Conservation (phyloP, 2,797 vertebrate species). For the Falco rusticolus region DNA sequence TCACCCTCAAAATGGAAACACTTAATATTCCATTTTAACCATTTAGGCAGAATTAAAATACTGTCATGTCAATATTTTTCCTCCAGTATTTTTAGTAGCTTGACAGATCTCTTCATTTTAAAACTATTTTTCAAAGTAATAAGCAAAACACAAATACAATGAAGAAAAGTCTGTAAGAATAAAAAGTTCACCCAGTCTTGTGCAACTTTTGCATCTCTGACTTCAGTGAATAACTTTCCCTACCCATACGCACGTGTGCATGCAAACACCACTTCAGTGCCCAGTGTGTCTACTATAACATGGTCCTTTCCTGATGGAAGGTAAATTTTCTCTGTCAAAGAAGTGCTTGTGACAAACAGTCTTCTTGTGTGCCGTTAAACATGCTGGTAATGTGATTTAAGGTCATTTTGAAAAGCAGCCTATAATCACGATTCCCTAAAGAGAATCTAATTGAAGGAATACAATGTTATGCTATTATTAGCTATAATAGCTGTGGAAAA, state of each 20-base stretch:
- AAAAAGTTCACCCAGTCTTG: background rate
- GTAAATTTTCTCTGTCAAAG: background rate
- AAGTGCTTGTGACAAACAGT: background rate
- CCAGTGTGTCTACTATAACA: background rate
- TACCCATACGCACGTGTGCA: fast-evolving
- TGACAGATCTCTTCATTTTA: background rate
- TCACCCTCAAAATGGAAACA: background rate
- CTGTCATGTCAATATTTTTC: background rate
- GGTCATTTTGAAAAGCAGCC: background rate
- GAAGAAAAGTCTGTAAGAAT: background rate
- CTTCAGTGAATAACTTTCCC: background rate
- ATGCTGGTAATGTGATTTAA: background rate
- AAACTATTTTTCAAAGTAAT: background rate
- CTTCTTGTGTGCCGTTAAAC: background rate
- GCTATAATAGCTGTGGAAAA: background rate
- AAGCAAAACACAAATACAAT: background rate
- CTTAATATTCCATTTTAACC: background rate
- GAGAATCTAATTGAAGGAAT: background rate
- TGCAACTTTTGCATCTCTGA: background rate
- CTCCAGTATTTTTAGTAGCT: background rate
- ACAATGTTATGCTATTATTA: background rate
- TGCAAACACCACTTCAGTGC: background rate
- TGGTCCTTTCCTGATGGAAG: background rate
- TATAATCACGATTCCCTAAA: background rate
- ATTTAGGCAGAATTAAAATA: background rate